These are phyloP conservation scores for Neolamprologus cancellatus DNA, from an alignment of 2,113 vertebrate species.

Conservation along the genomic window DNA sequence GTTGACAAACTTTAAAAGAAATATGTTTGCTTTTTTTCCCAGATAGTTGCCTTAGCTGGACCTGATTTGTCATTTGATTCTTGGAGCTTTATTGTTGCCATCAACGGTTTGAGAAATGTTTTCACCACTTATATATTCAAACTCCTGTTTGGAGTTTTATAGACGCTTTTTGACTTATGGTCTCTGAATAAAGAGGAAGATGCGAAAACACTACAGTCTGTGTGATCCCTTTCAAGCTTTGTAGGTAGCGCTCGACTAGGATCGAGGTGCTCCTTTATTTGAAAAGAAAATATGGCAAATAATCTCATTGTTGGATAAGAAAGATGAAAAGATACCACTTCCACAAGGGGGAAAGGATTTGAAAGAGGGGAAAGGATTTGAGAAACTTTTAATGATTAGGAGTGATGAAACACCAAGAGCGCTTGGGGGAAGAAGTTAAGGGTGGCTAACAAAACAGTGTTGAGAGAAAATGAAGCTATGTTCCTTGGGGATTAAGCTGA, in stretches of 20 bases:
- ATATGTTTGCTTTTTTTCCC: accelerated
- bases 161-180: not conserved
- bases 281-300: not conserved
- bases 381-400: conserved; percentile 43
- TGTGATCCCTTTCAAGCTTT: not conserved
- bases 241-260: not conserved
- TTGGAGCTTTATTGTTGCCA: not conserved
- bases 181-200: not conserved
- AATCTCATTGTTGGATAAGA: conserved; percentile 1
- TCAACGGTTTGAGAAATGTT: not conserved
- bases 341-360: not conserved
- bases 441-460: conserved; percentile 54
- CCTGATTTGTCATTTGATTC: not conserved
- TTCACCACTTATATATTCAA: not conserved
- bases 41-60: not conserved
- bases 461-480: conserved; percentile 59
- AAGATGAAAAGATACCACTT: not conserved
- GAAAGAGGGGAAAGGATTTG: conserved; percentile 9
- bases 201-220: not conserved
- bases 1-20: not conserved
- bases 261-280: not conserved
- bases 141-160: not conserved
- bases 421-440: conserved; percentile 33
- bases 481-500: conserved; percentile 54
- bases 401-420: conserved; percentile 22